Conservation (phyloP, 2,797 vertebrate species). For the Malacoctenus gilli region DNA sequence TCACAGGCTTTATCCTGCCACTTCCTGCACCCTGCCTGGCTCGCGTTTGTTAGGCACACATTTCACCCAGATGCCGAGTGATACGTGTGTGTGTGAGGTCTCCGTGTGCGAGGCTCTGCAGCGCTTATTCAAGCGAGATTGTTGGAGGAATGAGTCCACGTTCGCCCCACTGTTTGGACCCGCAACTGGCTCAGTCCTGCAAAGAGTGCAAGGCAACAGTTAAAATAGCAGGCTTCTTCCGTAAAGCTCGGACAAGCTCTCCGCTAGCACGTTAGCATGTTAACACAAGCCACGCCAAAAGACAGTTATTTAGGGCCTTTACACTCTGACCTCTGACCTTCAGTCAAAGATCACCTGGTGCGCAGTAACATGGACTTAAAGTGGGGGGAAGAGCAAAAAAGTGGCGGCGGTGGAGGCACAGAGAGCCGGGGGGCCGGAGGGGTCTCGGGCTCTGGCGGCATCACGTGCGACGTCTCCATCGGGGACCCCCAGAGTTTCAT, state of each 20-base stretch:
- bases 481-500: constrained; percentile 16
- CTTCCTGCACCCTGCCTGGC: constrained; percentile 61
- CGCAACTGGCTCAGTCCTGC: not conserved
- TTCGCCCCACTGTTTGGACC: no score
- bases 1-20: constrained; percentile 58
- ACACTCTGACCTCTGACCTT: constrained; percentile 28
- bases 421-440: constrained; percentile 1
- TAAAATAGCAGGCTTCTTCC: constrained; percentile 45
- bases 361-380: not conserved
- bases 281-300: not conserved
- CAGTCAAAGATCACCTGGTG: constrained; percentile 8
- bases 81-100: constrained; percentile 48
- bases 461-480: no score
- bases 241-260: constrained; percentile 14
- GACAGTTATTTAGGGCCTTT: constrained; percentile 3
- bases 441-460: no score
- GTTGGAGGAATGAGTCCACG: no score
- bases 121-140: constrained; percentile 2
- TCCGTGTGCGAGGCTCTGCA: constrained; percentile 26
- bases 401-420: constrained; percentile 17
- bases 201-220: constrained; percentile 26
- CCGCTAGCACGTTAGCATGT: not conserved
- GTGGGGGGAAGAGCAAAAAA: constrained; percentile 10
- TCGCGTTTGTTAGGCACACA: constrained; percentile 68
- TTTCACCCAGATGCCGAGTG: constrained; percentile 74